These are phyloP conservation scores for Rhinella marina DNA, from an alignment of 2,797 vertebrate genomes.

Conservation along the genomic window DNA sequence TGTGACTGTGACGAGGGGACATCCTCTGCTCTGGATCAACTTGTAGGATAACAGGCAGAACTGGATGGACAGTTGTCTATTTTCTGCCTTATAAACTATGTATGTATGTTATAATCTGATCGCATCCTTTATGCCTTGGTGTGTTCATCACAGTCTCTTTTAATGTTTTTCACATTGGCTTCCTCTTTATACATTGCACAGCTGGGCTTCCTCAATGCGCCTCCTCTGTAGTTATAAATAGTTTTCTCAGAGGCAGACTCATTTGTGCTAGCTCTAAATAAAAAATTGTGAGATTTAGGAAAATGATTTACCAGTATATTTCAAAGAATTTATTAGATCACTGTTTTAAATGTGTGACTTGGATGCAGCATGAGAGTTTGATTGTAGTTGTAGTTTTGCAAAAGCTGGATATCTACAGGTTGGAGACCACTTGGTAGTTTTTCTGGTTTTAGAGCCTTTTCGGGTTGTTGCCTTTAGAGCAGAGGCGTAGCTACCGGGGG, in stretches of 20 bases:
- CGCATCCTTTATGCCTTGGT: background rate
- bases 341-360: background rate
- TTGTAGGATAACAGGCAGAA: too few species aligned
- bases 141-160: background rate
- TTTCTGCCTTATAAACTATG: too few species aligned
- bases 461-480: too few species aligned
- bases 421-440: background rate
- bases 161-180: constrained; percentile 11
- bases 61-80: too few species aligned
- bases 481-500: too few species aligned
- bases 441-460: too few species aligned
- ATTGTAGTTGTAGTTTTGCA: background rate
- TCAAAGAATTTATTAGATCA: background rate
- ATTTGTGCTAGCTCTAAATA: constrained; percentile 18
- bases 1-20: too few species aligned
- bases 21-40: too few species aligned
- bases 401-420: background rate
- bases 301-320: constrained; percentile 4
- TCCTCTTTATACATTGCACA: constrained; percentile 24
- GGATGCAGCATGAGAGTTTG: background rate
- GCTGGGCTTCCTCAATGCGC: constrained; percentile 29
- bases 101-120: background rate
- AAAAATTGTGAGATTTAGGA: constrained; percentile 10
- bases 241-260: constrained; percentile 14
- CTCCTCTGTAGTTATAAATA: constrained; percentile 32